Evolutionary conservation across 2,888 invertebrate species (phyloP).

Genomic region (Podotricha telesiphe): DNA sequence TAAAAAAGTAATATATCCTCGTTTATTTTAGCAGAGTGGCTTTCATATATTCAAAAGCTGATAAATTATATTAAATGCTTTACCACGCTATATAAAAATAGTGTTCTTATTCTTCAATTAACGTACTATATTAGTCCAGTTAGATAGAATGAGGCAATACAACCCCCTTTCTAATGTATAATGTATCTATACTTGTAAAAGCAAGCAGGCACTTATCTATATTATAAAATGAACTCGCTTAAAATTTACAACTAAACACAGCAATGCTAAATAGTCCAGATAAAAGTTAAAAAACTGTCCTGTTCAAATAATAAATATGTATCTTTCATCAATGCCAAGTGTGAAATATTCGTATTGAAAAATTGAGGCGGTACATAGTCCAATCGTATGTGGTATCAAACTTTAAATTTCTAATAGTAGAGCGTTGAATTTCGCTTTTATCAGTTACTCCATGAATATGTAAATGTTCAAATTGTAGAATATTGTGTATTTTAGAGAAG

Average conservation of each 20-base stretch:
- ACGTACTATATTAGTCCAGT: too few species aligned
- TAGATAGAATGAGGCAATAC: too few species aligned
- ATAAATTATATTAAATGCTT: too few species aligned
- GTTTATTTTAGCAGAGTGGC: too few species aligned
- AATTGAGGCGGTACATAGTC: neutral
- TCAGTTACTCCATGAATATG: constrained; percentile 19
- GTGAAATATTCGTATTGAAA: neutral
- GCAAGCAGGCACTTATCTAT: too few species aligned
- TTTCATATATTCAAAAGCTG: too few species aligned
- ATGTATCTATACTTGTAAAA: too few species aligned
- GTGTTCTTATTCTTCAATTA: too few species aligned
- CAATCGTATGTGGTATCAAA: neutral
- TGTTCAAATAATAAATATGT: neutral
- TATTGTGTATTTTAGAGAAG: constrained; percentile 17
- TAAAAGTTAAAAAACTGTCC: neutral
- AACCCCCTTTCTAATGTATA: too few species aligned
- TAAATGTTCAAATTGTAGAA: constrained; percentile 20
- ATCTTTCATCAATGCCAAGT: neutral
- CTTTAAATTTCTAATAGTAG: constrained; percentile 1
- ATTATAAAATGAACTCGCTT: neutral
- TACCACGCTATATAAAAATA: too few species aligned
- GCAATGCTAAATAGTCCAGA: neutral
- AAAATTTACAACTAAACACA: neutral
- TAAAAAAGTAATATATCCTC: too few species aligned
- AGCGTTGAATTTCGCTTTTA: constrained; percentile 6